A percentile compares a stretch with the other conserved stretches of the same genome.
Evolutionary conservation across 2,888 invertebrate genomes (phyloP).

Genomic region (Fragum fragum): DNA sequence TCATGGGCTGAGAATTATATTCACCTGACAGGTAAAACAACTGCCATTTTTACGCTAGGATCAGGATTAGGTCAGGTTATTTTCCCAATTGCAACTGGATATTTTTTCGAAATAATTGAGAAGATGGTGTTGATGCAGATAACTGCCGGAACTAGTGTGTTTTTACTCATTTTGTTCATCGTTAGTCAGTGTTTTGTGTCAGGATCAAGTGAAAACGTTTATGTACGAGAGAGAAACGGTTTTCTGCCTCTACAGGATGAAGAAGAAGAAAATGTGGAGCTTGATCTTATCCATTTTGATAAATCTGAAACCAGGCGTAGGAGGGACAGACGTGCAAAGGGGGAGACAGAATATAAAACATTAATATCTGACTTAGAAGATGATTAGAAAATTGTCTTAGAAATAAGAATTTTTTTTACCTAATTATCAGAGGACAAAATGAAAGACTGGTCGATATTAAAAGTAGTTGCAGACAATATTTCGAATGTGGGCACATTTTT

Average conservation of each 20-base stretch:
- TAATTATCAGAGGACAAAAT: too few species aligned
- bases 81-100: slow-evolving; percentile 85
- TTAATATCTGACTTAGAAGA: slow-evolving; percentile 62
- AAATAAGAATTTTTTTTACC: too few species aligned
- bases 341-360: slow-evolving; percentile 52
- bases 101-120: slow-evolving; percentile 82
- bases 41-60: slow-evolving; percentile 87
- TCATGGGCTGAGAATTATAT: slow-evolving; percentile 87
- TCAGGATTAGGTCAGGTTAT: slow-evolving; percentile 87
- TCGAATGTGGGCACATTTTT: too few species aligned
- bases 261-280: slow-evolving; percentile 72
- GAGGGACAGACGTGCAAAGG: slow-evolving; percentile 33
- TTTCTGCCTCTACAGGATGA: slow-evolving; percentile 76
- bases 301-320: slow-evolving; percentile 51
- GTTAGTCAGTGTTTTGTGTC: slow-evolving; percentile 84
- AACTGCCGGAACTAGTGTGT: slow-evolving; percentile 77
- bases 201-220: slow-evolving; percentile 46
- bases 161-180: slow-evolving; percentile 81
- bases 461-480: too few species aligned
- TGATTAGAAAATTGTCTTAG: slow-evolving; percentile 41
- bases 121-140: slow-evolving; percentile 86
- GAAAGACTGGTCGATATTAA: too few species aligned
- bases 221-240: slow-evolving; percentile 67
- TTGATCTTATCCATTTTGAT: slow-evolving; percentile 68
- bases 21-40: slow-evolving; percentile 87